These are phyloP conservation scores for Podabrus alpinus DNA, from an alignment of 2,888 invertebrate genomes.

Conservation along the genomic window DNA sequence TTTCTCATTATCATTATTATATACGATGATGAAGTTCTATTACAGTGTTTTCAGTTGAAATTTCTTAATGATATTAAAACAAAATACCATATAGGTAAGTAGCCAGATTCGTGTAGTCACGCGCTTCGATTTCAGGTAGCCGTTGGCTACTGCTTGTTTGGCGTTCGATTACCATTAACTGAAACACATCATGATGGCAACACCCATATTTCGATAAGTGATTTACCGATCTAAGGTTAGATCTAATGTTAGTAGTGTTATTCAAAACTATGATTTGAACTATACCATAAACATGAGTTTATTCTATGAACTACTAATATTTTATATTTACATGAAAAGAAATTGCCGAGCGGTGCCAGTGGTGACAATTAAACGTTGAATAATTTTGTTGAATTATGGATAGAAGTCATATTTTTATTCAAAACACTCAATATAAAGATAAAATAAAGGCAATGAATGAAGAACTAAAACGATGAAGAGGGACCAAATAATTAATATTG, in stretches of 20 bases:
- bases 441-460: too few relatives aligned
- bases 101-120: slow-evolving; percentile 28
- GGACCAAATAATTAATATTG: too few relatives aligned
- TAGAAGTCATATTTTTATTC: too few relatives aligned
- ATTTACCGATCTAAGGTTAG: slow-evolving; percentile 33
- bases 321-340: too few relatives aligned
- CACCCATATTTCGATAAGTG: slow-evolving; percentile 39
- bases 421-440: too few relatives aligned
- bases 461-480: too few relatives aligned
- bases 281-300: background rate
- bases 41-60: background rate
- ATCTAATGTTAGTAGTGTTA: background rate
- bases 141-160: slow-evolving; percentile 34
- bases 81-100: slow-evolving; percentile 3
- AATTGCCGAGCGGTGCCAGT: too few relatives aligned
- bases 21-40: background rate
- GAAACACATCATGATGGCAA: slow-evolving; percentile 33
- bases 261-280: background rate
- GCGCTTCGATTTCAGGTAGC: slow-evolving; percentile 35
- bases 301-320: too few relatives aligned
- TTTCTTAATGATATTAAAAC: background rate
- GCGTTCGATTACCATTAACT: slow-evolving; percentile 23
- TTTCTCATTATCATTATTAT: background rate
- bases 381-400: too few relatives aligned
- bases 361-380: too few relatives aligned